phyloP scores from a whole-genome alignment of 2,113 vertebrate genomes.

The Amphilophus citrinellus region DNA sequence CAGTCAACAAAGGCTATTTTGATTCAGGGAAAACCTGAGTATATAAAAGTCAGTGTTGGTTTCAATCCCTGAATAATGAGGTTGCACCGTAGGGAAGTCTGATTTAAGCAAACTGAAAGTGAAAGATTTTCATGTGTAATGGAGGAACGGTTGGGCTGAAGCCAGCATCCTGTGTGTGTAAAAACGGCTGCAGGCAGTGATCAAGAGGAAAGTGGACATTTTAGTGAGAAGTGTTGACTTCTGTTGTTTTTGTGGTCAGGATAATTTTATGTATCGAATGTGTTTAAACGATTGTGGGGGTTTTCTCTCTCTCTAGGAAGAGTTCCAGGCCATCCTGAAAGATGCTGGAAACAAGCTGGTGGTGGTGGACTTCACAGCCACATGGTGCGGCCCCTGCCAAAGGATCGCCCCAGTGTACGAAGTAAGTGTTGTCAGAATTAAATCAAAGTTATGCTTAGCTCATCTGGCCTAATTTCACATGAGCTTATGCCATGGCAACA shows the following conservation, averaged over 20 bases:
- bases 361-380: conserved; percentile 91
- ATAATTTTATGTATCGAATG: not conserved
- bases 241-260: not conserved
- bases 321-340: conserved; percentile 76
- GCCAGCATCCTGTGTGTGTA: not conserved
- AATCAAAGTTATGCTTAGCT: not conserved
- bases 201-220: not conserved
- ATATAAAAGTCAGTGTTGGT: not conserved
- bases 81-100: accelerated
- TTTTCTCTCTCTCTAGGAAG: conserved; percentile 58
- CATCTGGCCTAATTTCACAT: not conserved
- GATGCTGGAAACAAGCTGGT: conserved; percentile 84
- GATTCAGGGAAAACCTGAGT: not conserved
- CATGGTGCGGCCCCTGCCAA: conserved; percentile 92
- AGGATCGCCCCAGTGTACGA: conserved; percentile 84
- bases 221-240: not conserved
- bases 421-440: conserved; percentile 74
- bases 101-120: accelerated
- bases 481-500: too few relatives aligned
- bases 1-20: not conserved
- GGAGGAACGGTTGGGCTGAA: not conserved
- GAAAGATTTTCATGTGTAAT: not conserved
- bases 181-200: not conserved
- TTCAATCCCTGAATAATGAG: not conserved
- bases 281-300: not conserved